phyloP scores from a whole-genome alignment of 2,888 invertebrate species.

The Megastigmus dorsalis region DNA sequence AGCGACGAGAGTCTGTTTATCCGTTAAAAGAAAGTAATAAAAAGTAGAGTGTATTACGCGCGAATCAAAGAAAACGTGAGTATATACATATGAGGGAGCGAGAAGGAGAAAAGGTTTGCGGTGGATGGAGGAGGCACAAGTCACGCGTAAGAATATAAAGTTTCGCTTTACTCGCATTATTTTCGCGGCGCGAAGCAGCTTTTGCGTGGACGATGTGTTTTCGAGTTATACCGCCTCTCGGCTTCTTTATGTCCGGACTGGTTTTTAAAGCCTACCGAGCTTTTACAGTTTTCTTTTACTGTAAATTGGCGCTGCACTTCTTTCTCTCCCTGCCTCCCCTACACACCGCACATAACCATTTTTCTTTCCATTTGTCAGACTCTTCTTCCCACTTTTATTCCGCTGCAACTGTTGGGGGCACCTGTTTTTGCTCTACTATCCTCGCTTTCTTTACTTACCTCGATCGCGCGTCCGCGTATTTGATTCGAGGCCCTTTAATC shows the following conservation, averaged over 20 bases:
- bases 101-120: conserved; percentile 25
- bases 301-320: conserved; percentile 61
- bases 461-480: not conserved
- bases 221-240: conserved; percentile 52
- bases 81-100: conserved; percentile 17
- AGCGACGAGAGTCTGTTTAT: no score
- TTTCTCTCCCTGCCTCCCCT: conserved; percentile 19
- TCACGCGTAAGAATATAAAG: conserved; percentile 53
- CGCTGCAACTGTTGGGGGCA: no score
- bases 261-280: conserved; percentile 53
- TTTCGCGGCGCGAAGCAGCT: conserved; percentile 53
- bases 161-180: conserved; percentile 60
- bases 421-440: not conserved
- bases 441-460: conserved; percentile 25
- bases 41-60: no score
- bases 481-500: not conserved
- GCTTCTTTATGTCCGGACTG: conserved; percentile 56
- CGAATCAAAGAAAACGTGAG: not conserved
- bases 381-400: conserved; percentile 23
- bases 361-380: conserved; percentile 46
- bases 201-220: conserved; percentile 47
- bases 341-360: conserved; percentile 43
- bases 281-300: conserved; percentile 62
- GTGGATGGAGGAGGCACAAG: no score
- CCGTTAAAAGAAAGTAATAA: no score